A percentile compares a stretch with the other conserved stretches of the same genome.
phyloP scores from a whole-genome alignment of 2,113 vertebrate genomes.

The Corapipo altera region DNA sequence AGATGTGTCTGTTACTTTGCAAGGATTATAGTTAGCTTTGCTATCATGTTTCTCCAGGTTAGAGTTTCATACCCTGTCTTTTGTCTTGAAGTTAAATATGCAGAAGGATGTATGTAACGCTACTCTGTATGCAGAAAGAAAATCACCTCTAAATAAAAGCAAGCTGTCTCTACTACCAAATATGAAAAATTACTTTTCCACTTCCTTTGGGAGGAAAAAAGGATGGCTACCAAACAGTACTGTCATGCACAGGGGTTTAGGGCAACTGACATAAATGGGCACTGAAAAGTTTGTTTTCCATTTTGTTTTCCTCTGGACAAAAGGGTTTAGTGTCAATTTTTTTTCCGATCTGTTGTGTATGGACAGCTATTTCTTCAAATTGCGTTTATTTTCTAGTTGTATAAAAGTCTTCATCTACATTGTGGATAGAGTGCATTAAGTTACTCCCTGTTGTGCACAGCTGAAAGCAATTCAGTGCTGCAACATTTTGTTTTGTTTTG shows the following conservation, averaged over 20 bases:
- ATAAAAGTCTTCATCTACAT: constrained; percentile 67
- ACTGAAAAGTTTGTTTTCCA: neutral
- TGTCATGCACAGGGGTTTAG: neutral
- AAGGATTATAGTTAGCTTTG: neutral
- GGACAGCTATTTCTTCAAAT: constrained; percentile 68
- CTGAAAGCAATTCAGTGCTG: constrained; percentile 72
- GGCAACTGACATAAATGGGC: neutral
- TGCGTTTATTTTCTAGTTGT: constrained; percentile 64
- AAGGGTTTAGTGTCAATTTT: constrained; percentile 4
- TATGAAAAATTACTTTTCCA: neutral
- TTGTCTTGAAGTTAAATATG: neutral
- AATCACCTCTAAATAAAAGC: neutral
- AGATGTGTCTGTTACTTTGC: neutral
- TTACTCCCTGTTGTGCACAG: constrained; percentile 67
- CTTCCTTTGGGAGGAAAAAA: constrained; percentile 3
- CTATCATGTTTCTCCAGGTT: neutral
- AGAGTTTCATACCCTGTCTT: neutral
- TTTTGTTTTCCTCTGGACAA: constrained; percentile 39
- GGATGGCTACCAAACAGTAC: neutral
- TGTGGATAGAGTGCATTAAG: constrained; percentile 63
- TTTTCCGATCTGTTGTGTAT: constrained; percentile 49
- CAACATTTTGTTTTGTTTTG: constrained; percentile 73
- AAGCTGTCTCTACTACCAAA: neutral
- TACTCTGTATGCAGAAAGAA: neutral
- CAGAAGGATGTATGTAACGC: neutral